Base-by-base conservation (phyloP, 2,797 vertebrate genomes). In the Tenualosa thibaudeaui region DNA sequence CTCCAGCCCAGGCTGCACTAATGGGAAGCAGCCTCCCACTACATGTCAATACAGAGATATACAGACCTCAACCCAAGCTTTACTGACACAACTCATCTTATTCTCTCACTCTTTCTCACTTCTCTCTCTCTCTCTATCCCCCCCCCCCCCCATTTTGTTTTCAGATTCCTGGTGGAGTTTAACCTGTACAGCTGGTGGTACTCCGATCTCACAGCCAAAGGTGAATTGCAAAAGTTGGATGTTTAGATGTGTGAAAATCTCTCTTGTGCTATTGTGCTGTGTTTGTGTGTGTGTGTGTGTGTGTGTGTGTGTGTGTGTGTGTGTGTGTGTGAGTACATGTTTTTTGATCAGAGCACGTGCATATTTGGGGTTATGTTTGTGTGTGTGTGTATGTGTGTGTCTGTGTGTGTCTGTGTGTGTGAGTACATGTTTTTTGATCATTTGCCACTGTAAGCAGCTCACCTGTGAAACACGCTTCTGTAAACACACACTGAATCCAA, bases 161-260 rank as follows among this genome's bases (percentile, higher is more conserved):
- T 90, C 92, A 99, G 98, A 94, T 99, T 99, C 90, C 93, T 99
- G 92, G 95, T 99, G 86, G 98, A 99, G 95, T 99, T 99, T 92
- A 99, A 99, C 95, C 93, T 99, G 90, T 98, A 97, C 94, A 97
- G 96, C 90, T 99, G 97, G 98, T 99, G 98, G 98, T 92, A 97
- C 92, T 97, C 96, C 7, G 98, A 98, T 92, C 90, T 98, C 92
- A 96, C 96, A 86, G 94, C 95, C 68, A 97, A 97, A 96, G 98
- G 98, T 99, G 96, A 40, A 75, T 75, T 75, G 31, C 68, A 75
- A 43, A 43, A 75, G 31, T 19, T 75, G 65, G 26, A 68, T 68
- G 65, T 71, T 24, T 13, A 26, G 8, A 71, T 71, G 31, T 71
- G 68, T 19, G 68, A 26, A 43, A 75, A 75, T 31, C 13, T 75